Percentiles rank a stretch among this genome's conserved stretches.
Conservation (phyloP, 1,140 invertebrate species). For the Psix sp. region DNA sequence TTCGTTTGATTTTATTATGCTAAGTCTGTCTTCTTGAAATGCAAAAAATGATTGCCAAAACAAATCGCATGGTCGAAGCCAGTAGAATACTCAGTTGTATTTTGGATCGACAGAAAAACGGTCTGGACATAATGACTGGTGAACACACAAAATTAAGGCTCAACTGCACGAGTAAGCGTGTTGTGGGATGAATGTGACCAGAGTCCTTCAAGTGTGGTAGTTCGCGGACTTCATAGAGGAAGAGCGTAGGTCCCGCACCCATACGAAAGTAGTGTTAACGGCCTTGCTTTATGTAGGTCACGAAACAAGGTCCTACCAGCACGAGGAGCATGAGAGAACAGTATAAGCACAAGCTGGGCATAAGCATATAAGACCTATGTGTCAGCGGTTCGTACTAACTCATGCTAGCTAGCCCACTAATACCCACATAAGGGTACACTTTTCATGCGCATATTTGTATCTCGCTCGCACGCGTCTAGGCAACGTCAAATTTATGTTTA, state of each 20-base stretch:
- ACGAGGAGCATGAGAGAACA: slow-evolving; percentile 66
- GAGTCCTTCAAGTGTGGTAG: slow-evolving; percentile 15
- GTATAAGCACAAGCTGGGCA: slow-evolving; percentile 33
- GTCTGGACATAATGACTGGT: too few relatives aligned
- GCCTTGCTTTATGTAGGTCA: slow-evolving; percentile 76
- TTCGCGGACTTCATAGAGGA: slow-evolving; percentile 39
- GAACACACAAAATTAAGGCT: neutral
- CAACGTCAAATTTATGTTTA: slow-evolving; percentile 46
- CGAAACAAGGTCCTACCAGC: slow-evolving; percentile 74
- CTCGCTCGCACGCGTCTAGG: slow-evolving; percentile 23
- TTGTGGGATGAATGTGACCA: too few relatives aligned
- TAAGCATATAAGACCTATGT: slow-evolving; percentile 46
- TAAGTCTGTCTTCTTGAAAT: too few relatives aligned
- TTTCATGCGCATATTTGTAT: slow-evolving; percentile 23
- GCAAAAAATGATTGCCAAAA: too few relatives aligned
- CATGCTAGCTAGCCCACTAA: slow-evolving; percentile 43
- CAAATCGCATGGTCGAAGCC: too few relatives aligned
- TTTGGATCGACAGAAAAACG: too few relatives aligned
- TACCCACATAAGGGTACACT: slow-evolving; percentile 34
- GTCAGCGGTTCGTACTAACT: slow-evolving; percentile 51
- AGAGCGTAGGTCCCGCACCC: slow-evolving; percentile 41
- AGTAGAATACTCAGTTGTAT: too few relatives aligned
- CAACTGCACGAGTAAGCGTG: too few relatives aligned
- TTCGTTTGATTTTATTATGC: too few relatives aligned
- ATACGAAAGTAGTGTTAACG: slow-evolving; percentile 70